Percentiles rank a stretch among this genome's conserved stretches.
Evolutionary conservation across 2,113 vertebrate genomes (phyloP).

Genomic region (Pogonocichla stellata): DNA sequence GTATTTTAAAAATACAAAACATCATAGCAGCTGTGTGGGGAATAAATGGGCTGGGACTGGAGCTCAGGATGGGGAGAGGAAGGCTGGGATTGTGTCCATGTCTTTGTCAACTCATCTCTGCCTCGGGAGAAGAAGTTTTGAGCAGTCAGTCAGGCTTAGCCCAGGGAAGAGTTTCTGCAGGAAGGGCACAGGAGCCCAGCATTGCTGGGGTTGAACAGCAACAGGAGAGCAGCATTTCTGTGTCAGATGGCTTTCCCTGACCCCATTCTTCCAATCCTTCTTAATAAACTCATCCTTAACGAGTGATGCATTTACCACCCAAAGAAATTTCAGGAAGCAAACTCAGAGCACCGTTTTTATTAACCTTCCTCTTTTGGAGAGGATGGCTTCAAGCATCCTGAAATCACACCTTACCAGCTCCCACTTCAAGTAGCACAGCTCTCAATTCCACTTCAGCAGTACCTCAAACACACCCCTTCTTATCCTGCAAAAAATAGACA

Average conservation of each 20-base stretch:
- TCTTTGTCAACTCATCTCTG: background rate
- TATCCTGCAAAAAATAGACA: slow-evolving; percentile 41
- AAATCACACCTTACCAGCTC: slow-evolving; percentile 44
- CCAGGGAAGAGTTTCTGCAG: background rate
- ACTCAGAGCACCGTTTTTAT: background rate
- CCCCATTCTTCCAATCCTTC: background rate
- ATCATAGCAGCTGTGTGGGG: background rate
- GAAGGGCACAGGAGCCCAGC: background rate
- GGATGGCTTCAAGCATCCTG: slow-evolving; percentile 24
- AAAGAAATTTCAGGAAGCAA: background rate
- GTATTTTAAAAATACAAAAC: background rate
- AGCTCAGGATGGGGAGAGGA: background rate
- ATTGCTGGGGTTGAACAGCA: background rate
- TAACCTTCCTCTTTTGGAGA: background rate
- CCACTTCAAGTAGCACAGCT: slow-evolving; percentile 21
- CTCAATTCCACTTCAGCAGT: slow-evolving; percentile 29
- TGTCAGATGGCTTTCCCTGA: background rate
- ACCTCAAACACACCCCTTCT: slow-evolving; percentile 29
- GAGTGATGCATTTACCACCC: background rate
- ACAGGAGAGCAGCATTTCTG: background rate
- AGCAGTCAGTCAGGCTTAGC: rapidly evolving
- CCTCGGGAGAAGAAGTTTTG: background rate
- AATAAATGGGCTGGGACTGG: background rate
- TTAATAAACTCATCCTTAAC: background rate
- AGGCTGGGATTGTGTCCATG: background rate